phyloP scores from a whole-genome alignment of 2,797 vertebrate species.

The Prunella strophiata region DNA sequence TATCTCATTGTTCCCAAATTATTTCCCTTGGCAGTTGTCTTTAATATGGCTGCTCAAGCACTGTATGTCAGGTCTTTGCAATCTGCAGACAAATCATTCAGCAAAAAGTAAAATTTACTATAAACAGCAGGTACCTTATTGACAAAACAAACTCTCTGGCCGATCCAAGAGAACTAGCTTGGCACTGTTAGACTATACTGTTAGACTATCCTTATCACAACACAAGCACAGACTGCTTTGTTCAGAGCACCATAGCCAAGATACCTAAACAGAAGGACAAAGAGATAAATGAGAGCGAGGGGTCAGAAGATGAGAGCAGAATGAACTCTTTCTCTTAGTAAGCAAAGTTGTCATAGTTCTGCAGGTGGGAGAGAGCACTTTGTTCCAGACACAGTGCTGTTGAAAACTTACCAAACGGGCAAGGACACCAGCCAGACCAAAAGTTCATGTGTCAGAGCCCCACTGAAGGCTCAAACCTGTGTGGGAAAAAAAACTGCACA shows the following conservation, averaged over 20 bases:
- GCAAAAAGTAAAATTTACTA: background rate
- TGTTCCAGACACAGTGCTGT: background rate
- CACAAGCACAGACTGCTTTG: background rate
- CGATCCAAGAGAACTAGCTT: background rate
- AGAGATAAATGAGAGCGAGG: background rate
- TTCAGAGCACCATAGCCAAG: background rate
- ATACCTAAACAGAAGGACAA: background rate
- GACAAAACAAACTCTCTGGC: constrained; percentile 26
- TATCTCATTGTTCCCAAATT: background rate
- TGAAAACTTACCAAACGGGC: constrained; percentile 32
- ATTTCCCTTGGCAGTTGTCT: constrained; percentile 12
- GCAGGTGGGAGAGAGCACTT: background rate
- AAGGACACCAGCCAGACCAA: background rate
- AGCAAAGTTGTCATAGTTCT: background rate
- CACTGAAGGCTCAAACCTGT: background rate
- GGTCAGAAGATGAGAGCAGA: constrained; percentile 5
- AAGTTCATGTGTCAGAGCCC: background rate
- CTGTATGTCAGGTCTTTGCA: background rate
- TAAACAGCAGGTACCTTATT: constrained; percentile 3
- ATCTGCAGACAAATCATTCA: constrained; percentile 15
- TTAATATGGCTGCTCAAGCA: constrained; percentile 4
- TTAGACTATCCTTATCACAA: background rate
- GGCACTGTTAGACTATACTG: background rate
- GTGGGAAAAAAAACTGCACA: background rate
- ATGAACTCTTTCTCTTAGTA: background rate